phyloP scores from a whole-genome alignment of 1,140 invertebrate genomes.

The Aricia agestis region DNA sequence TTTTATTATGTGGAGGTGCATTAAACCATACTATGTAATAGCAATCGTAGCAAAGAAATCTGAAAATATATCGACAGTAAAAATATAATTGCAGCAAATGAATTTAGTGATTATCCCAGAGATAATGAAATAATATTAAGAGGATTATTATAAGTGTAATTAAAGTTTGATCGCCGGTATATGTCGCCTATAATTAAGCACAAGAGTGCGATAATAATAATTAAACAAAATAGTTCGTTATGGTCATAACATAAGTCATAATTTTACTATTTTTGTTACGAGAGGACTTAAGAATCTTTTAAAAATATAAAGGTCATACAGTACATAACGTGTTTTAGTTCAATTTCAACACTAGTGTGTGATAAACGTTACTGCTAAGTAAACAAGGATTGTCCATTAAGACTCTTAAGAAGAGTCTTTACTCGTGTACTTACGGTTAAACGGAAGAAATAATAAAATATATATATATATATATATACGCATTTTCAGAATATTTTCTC shows the following conservation, averaged over 20 bases:
- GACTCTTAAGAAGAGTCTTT: too few species aligned
- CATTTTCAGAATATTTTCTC: slow-evolving; percentile 55
- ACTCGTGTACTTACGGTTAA: too few species aligned
- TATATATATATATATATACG: slow-evolving; percentile 28
- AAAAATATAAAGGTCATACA: too few species aligned
- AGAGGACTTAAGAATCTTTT: not conserved
- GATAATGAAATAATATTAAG: slow-evolving; percentile 68
- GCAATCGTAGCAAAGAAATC: not conserved
- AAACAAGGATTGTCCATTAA: too few species aligned
- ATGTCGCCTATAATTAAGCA: slow-evolving; percentile 66
- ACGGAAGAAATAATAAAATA: too few species aligned
- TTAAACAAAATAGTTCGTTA: too few species aligned
- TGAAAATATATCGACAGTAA: slow-evolving; percentile 1
- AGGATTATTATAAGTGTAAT: slow-evolving; percentile 62
- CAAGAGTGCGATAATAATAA: slow-evolving; percentile 49
- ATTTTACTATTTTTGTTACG: not conserved
- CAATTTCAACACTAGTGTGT: too few species aligned
- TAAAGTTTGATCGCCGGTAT: slow-evolving; percentile 59
- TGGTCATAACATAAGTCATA: too few species aligned
- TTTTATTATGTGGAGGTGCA: too few species aligned
- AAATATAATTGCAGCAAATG: not conserved
- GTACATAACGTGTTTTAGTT: too few species aligned
- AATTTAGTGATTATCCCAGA: slow-evolving; percentile 1
- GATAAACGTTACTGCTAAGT: too few species aligned
- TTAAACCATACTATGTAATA: not conserved